Base-by-base conservation (phyloP, 1,140 invertebrate species). In the Tribolium madens region DNA sequence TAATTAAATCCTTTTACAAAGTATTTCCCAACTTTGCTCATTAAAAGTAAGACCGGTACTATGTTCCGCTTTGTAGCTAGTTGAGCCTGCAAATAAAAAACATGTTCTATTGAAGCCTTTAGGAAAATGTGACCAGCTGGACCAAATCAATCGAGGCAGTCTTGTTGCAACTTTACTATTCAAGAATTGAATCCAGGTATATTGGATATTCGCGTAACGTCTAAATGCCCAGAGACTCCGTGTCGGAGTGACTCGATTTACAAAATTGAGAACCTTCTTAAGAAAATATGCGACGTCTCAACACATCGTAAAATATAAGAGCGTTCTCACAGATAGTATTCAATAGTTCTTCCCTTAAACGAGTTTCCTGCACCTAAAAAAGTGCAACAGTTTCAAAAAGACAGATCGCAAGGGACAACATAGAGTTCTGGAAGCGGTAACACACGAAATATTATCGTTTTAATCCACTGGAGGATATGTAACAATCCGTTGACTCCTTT, bases 241-340 rank as follows among this genome's bases (percentile, higher is more conserved):
- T 71, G 57, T 64, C 26, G 69, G 31, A 71, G 69, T 47, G 69
- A 71, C 36, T 52, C 69, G 47, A 71, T 71, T 71, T 52, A 31
- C 18, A 71, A 71, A 71, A 71, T 71, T 71, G 69, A 71, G 47
- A 71, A 52, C 69, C 47, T 71, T 71, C 69, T 71, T 31, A 13
- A 15, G 47, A 71, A 71, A 48, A 71, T 52, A 71, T 71, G 69
- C 69, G 69, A 71, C 69, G 69, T 31, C 31, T 71, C 69, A 6
- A 14, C 15, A 5, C 68, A 70, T 21, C 26, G 46, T 71, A 36
- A 47, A 71, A 71, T 47, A 48, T 71, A 48, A 71, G 36, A 42
- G 17, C 69, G 42, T n/a, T 33, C 17, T 2, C 36, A 42, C 2
- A 42, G 36, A 42, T 42, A 42, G 36, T 9, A 42, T 42, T 42